A percentile compares a stretch with the other conserved stretches of the same genome.
Evolutionary conservation across 2,888 invertebrate genomes (phyloP).

Genomic region (Nudaria mundana): DNA sequence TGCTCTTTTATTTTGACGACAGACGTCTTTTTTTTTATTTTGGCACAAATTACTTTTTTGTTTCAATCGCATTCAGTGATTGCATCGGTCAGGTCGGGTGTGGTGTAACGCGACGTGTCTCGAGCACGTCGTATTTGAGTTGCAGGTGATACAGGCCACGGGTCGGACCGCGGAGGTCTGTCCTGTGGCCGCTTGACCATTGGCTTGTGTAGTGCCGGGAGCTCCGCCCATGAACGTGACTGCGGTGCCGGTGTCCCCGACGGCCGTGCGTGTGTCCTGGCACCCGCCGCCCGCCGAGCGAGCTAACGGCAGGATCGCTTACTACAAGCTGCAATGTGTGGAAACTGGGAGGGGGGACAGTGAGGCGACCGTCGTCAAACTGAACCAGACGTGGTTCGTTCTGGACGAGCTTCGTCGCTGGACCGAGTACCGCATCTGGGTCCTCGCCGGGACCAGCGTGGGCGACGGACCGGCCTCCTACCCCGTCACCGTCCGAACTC

Average conservation of each 20-base stretch:
- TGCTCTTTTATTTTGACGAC: conserved; percentile 57
- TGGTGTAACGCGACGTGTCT: conserved; percentile 41
- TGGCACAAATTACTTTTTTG: conserved; percentile 59
- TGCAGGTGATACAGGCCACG: conserved; percentile 49
- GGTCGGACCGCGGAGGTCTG: conserved; percentile 23
- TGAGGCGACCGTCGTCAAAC: conserved; percentile 89
- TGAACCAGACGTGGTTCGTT: conserved; percentile 89
- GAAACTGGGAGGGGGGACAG: conserved; percentile 92
- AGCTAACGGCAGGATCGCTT: conserved; percentile 95
- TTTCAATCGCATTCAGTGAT: conserved; percentile 80
- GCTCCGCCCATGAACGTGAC: conserved; percentile 97
- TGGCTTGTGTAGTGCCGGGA: conserved; percentile 91
- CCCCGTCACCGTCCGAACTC: conserved; percentile 95
- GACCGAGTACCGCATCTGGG: conserved; percentile 98
- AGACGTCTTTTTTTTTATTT: conserved; percentile 46
- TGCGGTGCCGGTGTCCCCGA: conserved; percentile 93
- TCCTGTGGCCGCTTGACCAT: conserved; percentile 38
- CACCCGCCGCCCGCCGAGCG: conserved; percentile 94
- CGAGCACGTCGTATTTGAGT: conserved; percentile 51
- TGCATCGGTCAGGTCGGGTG: conserved; percentile 63
- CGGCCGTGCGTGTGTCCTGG: conserved; percentile 95
- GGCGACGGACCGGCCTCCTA: conserved; percentile 97
- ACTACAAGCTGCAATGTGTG: conserved; percentile 96
- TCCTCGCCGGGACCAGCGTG: conserved; percentile 96
- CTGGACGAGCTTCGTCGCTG: conserved; percentile 95